Conservation (phyloP, 2,113 vertebrate genomes). For the Morphnarchus princeps region DNA sequence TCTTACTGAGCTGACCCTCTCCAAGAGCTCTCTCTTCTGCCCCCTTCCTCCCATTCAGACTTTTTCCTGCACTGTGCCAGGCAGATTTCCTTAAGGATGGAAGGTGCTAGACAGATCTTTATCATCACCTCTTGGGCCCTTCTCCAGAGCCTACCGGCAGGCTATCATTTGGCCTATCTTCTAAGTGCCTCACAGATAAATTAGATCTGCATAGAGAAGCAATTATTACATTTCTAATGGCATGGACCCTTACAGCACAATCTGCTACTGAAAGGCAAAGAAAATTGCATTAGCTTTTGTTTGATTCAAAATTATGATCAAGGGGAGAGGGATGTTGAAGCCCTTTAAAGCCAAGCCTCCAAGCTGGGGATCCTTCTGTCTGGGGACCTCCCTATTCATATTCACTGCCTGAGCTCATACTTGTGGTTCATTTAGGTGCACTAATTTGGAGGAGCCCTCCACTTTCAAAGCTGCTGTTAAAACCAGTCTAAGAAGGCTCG, state of each 20-base stretch:
- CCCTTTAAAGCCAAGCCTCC: not conserved
- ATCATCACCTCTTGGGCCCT: constrained; percentile 22
- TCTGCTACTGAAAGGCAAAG: constrained; percentile 42
- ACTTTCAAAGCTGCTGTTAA: not conserved
- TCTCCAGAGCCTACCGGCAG: constrained; percentile 11
- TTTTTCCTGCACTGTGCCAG: not conserved
- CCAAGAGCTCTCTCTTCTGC: not conserved
- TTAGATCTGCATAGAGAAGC: constrained; percentile 50
- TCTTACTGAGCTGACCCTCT: not conserved
- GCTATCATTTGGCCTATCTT: constrained; percentile 36
- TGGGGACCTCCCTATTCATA: not conserved
- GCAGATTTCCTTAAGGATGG: not conserved
- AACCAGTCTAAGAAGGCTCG: not conserved
- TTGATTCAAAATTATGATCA: constrained; percentile 48
- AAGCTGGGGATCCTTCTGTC: not conserved
- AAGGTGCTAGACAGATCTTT: constrained; percentile 54
- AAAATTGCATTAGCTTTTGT: constrained; percentile 61
- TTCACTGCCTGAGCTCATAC: not conserved
- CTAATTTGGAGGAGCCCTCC: not conserved
- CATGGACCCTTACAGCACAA: constrained; percentile 30
- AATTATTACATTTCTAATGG: constrained; percentile 64
- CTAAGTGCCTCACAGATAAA: constrained; percentile 54
- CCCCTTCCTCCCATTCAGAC: not conserved
- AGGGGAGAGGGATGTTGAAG: not conserved
- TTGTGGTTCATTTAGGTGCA: not conserved